Conservation (phyloP, 2,888 invertebrate genomes). For the Coenonympha glycerion region DNA sequence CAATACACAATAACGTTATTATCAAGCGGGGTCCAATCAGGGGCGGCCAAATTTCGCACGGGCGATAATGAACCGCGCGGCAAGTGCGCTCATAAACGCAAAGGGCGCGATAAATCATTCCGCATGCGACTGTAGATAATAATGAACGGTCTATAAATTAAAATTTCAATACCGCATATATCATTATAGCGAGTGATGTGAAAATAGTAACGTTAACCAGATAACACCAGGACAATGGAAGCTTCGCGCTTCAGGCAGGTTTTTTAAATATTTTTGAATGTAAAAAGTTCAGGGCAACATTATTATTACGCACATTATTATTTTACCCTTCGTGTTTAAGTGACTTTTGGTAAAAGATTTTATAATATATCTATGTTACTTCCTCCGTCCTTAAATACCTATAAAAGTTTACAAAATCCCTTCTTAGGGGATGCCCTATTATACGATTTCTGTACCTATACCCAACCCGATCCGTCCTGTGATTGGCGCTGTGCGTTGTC, state of each 20-base stretch:
- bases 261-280: not conserved
- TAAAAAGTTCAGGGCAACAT: not conserved
- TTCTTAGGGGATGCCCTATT: no score
- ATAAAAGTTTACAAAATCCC: no score
- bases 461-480: no score
- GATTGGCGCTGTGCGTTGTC: no score
- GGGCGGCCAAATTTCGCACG: slow-evolving; percentile 54
- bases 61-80: slow-evolving; percentile 65
- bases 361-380: no score
- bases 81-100: slow-evolving; percentile 73
- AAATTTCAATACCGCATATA: slow-evolving; percentile 36
- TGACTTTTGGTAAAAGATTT: no score
- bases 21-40: slow-evolving; percentile 61
- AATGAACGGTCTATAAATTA: slow-evolving; percentile 36
- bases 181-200: slow-evolving; percentile 32
- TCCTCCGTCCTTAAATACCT: no score
- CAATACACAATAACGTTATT: slow-evolving; percentile 59
- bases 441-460: not conserved
- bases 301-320: not conserved
- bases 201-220: slow-evolving; percentile 23
- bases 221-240: slow-evolving; percentile 13
- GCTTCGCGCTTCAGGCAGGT: not conserved
- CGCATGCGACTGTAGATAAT: slow-evolving; percentile 42
- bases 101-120: slow-evolving; percentile 70
- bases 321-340: no score